Percentiles rank a stretch among this genome's conserved stretches.
These are phyloP conservation scores for Phyllotreta striolata DNA, from an alignment of 2,888 invertebrate genomes.

Conservation along the genomic window DNA sequence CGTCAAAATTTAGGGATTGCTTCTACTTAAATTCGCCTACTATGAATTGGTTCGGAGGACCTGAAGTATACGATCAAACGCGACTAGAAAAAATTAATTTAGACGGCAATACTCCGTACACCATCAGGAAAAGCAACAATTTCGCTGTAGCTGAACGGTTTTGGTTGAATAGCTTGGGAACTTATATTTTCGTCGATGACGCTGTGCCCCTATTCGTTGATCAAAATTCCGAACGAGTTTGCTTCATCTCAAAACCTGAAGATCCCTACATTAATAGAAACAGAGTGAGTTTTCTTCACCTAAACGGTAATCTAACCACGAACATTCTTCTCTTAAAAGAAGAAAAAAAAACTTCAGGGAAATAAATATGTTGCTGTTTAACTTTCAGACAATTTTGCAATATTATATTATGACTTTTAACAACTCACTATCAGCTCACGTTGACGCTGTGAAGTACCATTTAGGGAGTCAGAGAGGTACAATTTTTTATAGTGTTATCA, in stretches of 20 bases:
- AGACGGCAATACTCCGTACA: conserved; percentile 58
- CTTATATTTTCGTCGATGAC: conserved; percentile 70
- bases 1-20: too few species aligned
- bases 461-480: conserved; percentile 68
- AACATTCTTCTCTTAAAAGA: too few species aligned
- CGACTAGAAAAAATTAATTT: too few species aligned
- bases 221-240: conserved; percentile 69
- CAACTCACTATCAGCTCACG: conserved; percentile 70
- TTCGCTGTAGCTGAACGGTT: conserved; percentile 70
- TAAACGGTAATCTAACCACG: background rate
- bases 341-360: too few species aligned
- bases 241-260: conserved; percentile 66
- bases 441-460: conserved; percentile 68
- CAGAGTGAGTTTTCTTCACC: conserved; percentile 33
- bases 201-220: conserved; percentile 75
- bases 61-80: too few species aligned
- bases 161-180: conserved; percentile 77
- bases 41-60: too few species aligned
- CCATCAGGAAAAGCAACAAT: conserved; percentile 66
- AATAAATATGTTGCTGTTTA: background rate
- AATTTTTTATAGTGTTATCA: background rate
- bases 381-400: conserved; percentile 56
- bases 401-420: conserved; percentile 71
- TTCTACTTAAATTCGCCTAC: too few species aligned
- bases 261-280: conserved; percentile 62